These are phyloP conservation scores for Buphagus erythrorhynchus DNA, from an alignment of 2,797 vertebrate genomes.

Conservation along the genomic window DNA sequence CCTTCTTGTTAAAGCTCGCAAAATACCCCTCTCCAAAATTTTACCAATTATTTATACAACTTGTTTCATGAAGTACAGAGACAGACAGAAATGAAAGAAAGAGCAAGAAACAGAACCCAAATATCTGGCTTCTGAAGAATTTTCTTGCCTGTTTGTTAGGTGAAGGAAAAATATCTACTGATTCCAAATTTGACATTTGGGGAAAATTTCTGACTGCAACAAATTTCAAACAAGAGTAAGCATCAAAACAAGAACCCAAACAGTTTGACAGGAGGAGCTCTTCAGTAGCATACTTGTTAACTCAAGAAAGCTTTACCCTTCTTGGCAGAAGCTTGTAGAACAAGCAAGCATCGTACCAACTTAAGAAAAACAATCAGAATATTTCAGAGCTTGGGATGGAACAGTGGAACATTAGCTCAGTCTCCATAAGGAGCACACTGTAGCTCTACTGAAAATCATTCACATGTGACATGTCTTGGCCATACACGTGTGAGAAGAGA, in stretches of 20 bases:
- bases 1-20: neutral
- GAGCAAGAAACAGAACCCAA: neutral
- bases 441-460: neutral
- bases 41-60: neutral
- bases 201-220: neutral
- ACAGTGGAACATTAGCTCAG: neutral
- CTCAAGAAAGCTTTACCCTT: neutral
- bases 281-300: neutral
- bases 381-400: neutral
- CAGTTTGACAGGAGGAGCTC: neutral
- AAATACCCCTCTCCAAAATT: neutral
- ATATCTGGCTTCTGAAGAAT: neutral
- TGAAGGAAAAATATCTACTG: neutral
- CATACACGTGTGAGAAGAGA: neutral
- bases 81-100: neutral
- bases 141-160: neutral
- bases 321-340: neutral
- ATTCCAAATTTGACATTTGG: neutral
- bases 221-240: neutral
- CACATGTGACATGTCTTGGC: neutral
- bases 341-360: neutral
- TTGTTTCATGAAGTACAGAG: neutral
- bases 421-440: neutral
- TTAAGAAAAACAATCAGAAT: neutral
- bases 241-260: neutral